Base-by-base conservation (phyloP, 2,797 vertebrate species). In the Gadopsis bispinosus region DNA sequence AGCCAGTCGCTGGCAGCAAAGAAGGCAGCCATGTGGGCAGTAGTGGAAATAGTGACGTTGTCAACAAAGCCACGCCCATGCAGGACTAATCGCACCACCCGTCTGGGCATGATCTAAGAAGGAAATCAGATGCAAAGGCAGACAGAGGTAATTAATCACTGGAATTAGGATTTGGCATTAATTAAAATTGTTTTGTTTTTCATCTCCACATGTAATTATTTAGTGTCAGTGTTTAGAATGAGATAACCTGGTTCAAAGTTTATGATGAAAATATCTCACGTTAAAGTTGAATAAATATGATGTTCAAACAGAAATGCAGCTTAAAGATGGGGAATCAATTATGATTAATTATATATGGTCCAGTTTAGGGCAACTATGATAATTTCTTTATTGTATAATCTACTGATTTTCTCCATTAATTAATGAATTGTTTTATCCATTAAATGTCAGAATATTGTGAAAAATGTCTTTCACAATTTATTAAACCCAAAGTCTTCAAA, bases 1-100 rank as follows among this genome's bases (percentile, higher is more conserved):
- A 99, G 93, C 98, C 98, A 99, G 81, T 97, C 94, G 50, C 98
- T 99, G 80, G 98, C 98, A 0, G 98, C 96, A 0, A 97, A 99
- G 86, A 99, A 99, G 6, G 98, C 97, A 0, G 97, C 97, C 95
- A 96, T 98, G 95, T 99, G 98, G 0, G 98, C 96, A 0, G 98
- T 99, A 87, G 97, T 96, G 1, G 97, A 97, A 88, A 99, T 93
- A 19, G 98, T 98, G 74, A 99, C 37, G 45, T 99, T 99, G 91
- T 99, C 98, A 0, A 99, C 92, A 59, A 95, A 94, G 50, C 98
- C 98, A 1, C 92, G 96, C 0, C 98, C 98, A 0, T 91, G 96
- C 0, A 96, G 94, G 22, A 97, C 89, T 75, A 99, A 9, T 35
- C 93, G 94, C 63, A 99, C 94, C 73, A 99, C 96, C 17, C 95